These are phyloP conservation scores for Chrysodeixis includens DNA, from an alignment of 2,888 invertebrate species.

Conservation along the genomic window DNA sequence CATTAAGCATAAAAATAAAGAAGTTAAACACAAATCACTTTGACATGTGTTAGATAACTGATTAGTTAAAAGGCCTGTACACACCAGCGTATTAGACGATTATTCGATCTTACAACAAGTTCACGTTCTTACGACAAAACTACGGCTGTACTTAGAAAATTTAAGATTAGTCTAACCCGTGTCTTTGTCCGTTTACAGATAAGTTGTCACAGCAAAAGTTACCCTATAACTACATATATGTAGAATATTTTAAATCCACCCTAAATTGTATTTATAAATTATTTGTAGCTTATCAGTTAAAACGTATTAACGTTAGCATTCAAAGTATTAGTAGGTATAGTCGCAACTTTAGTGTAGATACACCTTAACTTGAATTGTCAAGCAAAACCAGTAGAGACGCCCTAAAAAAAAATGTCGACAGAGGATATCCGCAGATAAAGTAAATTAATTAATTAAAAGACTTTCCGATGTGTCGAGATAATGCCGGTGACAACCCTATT, in stretches of 20 bases:
- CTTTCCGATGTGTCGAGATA: conserved; percentile 18
- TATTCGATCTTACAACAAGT: no score
- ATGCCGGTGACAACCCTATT: conserved; percentile 39
- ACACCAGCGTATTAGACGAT: neutral
- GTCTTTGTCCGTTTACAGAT: no score
- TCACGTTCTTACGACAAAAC: no score
- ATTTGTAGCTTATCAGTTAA: no score
- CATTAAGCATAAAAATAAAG: neutral
- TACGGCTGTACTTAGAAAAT: no score
- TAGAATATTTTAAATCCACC: no score
- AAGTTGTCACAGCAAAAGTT: no score
- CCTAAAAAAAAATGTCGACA: conserved; percentile 18
- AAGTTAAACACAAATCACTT: conserved; percentile 22
- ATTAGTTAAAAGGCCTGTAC: neutral
- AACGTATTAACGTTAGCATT: no score
- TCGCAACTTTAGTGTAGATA: neutral
- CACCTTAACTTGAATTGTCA: neutral
- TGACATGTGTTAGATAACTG: conserved; percentile 28
- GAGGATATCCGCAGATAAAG: conserved; percentile 31
- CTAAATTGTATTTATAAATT: no score
- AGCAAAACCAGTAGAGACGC: conserved; percentile 16
- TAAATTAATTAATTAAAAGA: conserved; percentile 36
- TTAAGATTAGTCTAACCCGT: no score
- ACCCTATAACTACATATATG: no score
- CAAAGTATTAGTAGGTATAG: no score